A percentile compares a stretch with the other conserved stretches of the same genome.
Evolutionary conservation across 37 sponge, comb jelly and placozoan species (phyloP).

Genomic region (Spongilla lacustris): DNA sequence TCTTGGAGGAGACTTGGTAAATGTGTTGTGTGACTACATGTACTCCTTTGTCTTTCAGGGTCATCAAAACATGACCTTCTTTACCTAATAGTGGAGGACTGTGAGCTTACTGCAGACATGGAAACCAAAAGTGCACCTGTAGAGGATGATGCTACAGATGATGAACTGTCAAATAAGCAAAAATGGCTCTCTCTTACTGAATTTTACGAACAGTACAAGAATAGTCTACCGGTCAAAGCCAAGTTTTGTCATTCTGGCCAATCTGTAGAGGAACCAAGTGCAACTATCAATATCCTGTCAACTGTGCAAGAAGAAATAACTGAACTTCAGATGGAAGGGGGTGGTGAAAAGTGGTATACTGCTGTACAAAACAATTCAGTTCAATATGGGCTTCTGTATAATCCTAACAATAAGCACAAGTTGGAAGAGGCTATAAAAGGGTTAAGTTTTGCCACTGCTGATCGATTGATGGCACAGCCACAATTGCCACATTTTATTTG

Average conservation of each 20-base stretch:
- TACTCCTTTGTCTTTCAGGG: no score
- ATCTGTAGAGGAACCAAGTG: background rate
- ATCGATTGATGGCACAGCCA: background rate
- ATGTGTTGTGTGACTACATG: no score
- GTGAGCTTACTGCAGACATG: background rate
- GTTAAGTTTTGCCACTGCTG: background rate
- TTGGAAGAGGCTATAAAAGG: background rate
- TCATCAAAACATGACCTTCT: background rate
- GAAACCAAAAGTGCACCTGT: background rate
- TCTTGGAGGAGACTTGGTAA: no score
- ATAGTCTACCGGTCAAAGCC: background rate
- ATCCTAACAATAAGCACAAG: background rate
- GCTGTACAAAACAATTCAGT: background rate
- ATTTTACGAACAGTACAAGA: background rate
- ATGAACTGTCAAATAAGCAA: background rate
- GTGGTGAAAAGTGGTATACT: background rate
- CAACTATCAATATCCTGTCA: background rate
- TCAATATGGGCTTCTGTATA: background rate
- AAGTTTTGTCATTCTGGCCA: background rate
- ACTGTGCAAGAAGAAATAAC: background rate
- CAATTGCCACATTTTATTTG: background rate
- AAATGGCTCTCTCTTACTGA: background rate
- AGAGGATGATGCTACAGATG: background rate
- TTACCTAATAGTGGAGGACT: background rate
- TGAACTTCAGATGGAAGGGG: background rate